phyloP scores from a whole-genome alignment of 92 coral and sea anemone species.

The Epizoanthus fatuus region DNA sequence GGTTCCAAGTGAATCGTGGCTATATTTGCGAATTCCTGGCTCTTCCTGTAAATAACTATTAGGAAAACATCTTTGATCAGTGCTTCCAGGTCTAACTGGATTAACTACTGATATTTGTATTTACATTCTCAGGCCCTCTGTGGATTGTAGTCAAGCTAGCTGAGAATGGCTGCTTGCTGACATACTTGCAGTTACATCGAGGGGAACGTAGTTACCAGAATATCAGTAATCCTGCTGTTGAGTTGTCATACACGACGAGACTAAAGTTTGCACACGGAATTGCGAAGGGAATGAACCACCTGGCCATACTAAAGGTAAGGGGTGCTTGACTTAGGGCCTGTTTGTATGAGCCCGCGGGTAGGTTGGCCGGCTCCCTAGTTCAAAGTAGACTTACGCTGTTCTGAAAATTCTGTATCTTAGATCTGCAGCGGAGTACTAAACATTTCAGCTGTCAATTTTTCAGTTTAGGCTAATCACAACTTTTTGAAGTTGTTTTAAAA shows the following conservation, averaged over 20 bases:
- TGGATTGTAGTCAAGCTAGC: constrained; percentile 11
- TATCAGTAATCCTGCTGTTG: neutral
- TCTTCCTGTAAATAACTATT: neutral
- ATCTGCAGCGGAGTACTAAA: no score
- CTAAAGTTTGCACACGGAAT: constrained; percentile 14
- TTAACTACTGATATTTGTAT: neutral
- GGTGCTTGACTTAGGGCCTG: no score
- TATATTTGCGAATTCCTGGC: no score
- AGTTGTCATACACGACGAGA: neutral
- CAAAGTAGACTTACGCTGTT: no score
- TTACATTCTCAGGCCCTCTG: constrained; percentile 3
- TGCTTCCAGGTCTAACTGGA: no score
- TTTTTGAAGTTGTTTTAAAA: no score
- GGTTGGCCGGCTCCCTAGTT: no score
- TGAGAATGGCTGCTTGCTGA: constrained; percentile 22
- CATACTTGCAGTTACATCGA: constrained; percentile 7
- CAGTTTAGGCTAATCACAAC: no score
- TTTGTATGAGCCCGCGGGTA: no score
- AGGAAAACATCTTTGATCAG: neutral
- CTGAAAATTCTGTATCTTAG: no score
- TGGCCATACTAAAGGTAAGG: constrained; percentile 8
- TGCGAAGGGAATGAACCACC: constrained; percentile 19
- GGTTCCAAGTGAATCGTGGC: no score
- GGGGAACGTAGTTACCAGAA: constrained; percentile 8
- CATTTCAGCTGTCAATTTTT: no score